Evolutionary conservation across 2,797 vertebrate genomes (phyloP).

Genomic region (Bradypodion ventrale): DNA sequence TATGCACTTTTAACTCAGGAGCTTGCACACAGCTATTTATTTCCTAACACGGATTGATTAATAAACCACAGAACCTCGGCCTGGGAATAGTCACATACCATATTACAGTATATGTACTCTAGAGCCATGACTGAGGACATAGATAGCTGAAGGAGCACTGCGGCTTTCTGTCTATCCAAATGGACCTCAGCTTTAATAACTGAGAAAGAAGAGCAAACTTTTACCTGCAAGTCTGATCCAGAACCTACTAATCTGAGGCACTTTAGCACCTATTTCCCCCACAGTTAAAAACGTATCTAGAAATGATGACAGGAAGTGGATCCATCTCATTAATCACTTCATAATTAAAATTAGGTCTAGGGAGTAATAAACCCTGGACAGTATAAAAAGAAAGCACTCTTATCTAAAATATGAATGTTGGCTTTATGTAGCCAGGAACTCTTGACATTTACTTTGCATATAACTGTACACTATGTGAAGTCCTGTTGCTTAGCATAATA

Average conservation of each 20-base stretch:
- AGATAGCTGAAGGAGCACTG: neutral
- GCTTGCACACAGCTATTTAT: neutral
- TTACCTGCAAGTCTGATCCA: neutral
- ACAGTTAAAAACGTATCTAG: neutral
- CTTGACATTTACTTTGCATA: neutral
- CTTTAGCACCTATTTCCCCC: no score
- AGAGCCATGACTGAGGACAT: neutral
- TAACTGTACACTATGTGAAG: neutral
- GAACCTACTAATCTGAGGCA: neutral
- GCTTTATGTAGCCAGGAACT: neutral
- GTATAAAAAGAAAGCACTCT: neutral
- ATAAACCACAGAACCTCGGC: neutral
- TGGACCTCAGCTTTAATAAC: neutral
- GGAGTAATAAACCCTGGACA: neutral
- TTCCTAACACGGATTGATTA: neutral
- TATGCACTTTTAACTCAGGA: neutral
- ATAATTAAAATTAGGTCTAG: neutral
- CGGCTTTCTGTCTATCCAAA: neutral
- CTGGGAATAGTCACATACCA: neutral
- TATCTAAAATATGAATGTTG: neutral
- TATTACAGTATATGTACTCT: neutral
- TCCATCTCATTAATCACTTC: neutral
- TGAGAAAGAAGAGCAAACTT: neutral
- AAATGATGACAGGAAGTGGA: neutral
- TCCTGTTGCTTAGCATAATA: no score